phyloP scores from a whole-genome alignment of 2,113 vertebrate genomes.

The Dromaius novaehollandiae region DNA sequence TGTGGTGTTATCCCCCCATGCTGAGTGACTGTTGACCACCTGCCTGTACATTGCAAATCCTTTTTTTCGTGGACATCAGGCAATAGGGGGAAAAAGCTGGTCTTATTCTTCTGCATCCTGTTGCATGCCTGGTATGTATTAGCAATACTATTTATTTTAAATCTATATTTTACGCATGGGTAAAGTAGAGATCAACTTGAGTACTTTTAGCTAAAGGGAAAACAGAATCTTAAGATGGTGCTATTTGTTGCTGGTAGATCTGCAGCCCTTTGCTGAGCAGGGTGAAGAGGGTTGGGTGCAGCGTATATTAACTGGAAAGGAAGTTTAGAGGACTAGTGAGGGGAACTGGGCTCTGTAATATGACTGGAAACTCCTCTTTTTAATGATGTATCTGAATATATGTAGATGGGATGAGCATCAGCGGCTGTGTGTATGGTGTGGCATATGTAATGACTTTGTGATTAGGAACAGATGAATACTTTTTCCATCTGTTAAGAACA shows the following conservation, averaged over 20 bases:
- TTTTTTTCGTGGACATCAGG: neutral
- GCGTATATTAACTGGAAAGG: neutral
- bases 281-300: neutral
- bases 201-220: neutral
- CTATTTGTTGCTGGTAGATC: neutral
- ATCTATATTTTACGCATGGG: rapidly evolving
- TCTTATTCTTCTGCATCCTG: neutral
- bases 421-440: neutral
- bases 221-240: neutral
- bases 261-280: neutral
- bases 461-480: neutral
- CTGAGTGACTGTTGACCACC: neutral
- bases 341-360: neutral
- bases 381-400: neutral
- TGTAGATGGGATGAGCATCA: neutral
- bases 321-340: neutral
- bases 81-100: neutral
- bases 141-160: neutral
- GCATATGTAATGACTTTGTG: neutral
- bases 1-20: neutral
- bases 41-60: neutral
- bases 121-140: neutral
- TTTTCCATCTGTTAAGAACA: neutral
- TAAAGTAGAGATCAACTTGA: neutral
- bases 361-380: neutral